Conservation (phyloP, 1,140 invertebrate genomes). For the Maniola jurtina region DNA sequence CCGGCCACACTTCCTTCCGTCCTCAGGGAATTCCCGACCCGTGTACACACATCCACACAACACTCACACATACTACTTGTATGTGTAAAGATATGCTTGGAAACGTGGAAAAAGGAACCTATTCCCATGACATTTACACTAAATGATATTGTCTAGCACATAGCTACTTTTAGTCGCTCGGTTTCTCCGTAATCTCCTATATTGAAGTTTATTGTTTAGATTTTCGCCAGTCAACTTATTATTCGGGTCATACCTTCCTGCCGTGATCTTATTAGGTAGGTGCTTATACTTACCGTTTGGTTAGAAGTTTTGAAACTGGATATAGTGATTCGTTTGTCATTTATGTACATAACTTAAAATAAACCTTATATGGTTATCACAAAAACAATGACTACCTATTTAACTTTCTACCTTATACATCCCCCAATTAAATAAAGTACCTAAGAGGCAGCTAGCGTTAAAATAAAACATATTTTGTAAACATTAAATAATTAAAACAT, state of each 20-base stretch:
- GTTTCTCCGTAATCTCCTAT: conserved; percentile 21
- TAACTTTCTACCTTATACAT: no score
- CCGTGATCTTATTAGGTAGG: background rate
- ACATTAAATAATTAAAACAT: no score
- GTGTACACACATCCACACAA: conserved; percentile 45
- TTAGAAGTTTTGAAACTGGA: no score
- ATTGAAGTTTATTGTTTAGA: conserved; percentile 10
- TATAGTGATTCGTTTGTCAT: no score
- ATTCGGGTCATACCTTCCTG: background rate
- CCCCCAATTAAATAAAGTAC: no score
- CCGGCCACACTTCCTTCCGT: conserved; percentile 65
- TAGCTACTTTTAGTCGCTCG: conserved; percentile 32
- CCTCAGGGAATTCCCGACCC: conserved; percentile 54
- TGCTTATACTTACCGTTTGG: no score
- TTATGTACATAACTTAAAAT: no score
- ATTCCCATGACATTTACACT: conserved; percentile 45
- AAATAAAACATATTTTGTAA: no score
- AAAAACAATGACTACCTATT: no score
- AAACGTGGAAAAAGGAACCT: conserved; percentile 43
- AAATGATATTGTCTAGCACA: conserved; percentile 49
- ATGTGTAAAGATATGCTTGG: conserved; percentile 33
- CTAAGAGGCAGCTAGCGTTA: no score
- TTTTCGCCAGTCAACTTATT: background rate
- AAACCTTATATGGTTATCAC: no score
- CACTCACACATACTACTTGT: conserved; percentile 29